phyloP scores from a whole-genome alignment of 2,797 vertebrate genomes.

The Fundulus diaphanus region DNA sequence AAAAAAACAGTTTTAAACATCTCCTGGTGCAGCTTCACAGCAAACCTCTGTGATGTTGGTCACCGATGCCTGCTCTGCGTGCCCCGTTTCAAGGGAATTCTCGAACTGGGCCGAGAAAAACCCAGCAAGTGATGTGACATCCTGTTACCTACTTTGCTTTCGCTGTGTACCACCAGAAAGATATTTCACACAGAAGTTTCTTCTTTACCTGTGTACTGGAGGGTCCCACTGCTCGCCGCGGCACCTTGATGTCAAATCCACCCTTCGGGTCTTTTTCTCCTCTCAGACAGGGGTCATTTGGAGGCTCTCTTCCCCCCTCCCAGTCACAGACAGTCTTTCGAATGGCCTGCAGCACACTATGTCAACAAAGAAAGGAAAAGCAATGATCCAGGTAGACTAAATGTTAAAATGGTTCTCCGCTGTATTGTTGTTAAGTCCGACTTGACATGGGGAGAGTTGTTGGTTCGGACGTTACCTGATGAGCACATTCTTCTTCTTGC shows the following conservation, averaged over 20 bases:
- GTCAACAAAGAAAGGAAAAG: neutral
- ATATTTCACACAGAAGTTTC: neutral
- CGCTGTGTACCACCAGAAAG: neutral
- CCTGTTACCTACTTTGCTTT: neutral
- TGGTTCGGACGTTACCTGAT: conserved; percentile 74
- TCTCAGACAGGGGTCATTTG: conserved; percentile 96
- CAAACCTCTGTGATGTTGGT: no score
- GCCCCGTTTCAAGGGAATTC: neutral
- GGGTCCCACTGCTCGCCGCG: conserved; percentile 94
- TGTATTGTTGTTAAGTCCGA: neutral
- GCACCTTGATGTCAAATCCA: conserved; percentile 98
- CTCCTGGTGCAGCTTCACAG: neutral
- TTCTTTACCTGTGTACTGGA: conserved; percentile 94
- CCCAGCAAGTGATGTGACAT: neutral
- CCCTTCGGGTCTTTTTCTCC: conserved; percentile 99
- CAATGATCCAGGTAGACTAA: no score
- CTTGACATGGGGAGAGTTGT: neutral
- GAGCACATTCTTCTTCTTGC: conserved; percentile 98
- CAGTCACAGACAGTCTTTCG: conserved; percentile 99
- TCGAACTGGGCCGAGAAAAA: neutral
- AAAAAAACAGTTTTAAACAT: neutral
- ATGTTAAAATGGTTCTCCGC: neutral
- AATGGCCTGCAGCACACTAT: conserved; percentile 96
- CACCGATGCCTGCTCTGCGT: neutral
- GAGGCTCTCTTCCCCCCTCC: conserved; percentile 95